Evolutionary conservation across 2,888 invertebrate species (phyloP).

Genomic region (Drosophila picticornis): DNA sequence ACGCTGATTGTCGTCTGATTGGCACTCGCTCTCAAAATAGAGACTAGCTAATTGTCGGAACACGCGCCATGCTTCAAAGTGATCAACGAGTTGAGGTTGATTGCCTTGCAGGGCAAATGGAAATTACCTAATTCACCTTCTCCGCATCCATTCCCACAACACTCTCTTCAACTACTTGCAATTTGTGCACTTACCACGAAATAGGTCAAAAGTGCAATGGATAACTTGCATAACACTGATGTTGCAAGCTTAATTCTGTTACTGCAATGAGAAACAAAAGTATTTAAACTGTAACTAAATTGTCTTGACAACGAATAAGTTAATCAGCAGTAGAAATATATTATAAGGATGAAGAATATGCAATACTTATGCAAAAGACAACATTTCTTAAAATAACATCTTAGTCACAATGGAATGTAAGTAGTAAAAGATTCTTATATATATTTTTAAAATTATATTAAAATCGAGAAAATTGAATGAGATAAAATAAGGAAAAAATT

Average conservation of each 20-base stretch:
- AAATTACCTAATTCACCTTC: constrained; percentile 47
- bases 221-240: constrained; percentile 4
- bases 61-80: constrained; percentile 64
- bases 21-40: constrained; percentile 56
- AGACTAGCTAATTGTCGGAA: constrained; percentile 60
- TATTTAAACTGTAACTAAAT: neutral
- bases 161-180: constrained; percentile 3
- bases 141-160: neutral
- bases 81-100: constrained; percentile 33
- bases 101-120: constrained; percentile 34
- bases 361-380: neutral
- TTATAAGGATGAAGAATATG: neutral
- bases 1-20: constrained; percentile 65
- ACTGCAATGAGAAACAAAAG: neutral
- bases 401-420: neutral
- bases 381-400: neutral
- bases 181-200: constrained; percentile 34
- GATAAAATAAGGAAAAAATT: neutral
- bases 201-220: constrained; percentile 67
- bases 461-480: neutral
- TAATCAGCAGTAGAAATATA: neutral
- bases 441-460: neutral
- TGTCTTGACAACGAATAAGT: neutral
- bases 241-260: constrained; percentile 1
- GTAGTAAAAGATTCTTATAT: rapidly evolving